A percentile compares a stretch with the other conserved stretches of the same genome.
Conservation (phyloP, 92 coral and sea anemone genomes). For the Parazoanthus swiftii region DNA sequence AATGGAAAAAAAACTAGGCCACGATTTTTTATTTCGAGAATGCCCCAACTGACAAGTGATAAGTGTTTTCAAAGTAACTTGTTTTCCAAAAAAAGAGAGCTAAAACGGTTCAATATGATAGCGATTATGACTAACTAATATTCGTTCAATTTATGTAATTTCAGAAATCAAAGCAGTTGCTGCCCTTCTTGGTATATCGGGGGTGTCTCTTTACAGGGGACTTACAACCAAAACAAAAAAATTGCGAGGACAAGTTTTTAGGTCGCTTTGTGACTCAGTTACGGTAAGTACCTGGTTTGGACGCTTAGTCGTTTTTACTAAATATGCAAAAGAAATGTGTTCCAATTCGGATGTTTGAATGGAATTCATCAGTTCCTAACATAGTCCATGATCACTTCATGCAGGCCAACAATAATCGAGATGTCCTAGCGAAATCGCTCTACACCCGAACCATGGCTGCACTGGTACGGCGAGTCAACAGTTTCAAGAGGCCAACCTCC, state of each 20-base stretch:
- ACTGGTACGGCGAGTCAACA: constrained; percentile 87
- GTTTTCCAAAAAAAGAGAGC: too few species aligned
- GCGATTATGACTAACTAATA: not conserved
- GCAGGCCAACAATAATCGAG: constrained; percentile 88
- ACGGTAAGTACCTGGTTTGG: constrained; percentile 55
- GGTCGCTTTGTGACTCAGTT: constrained; percentile 75
- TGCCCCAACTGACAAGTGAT: not conserved
- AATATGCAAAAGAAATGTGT: not conserved
- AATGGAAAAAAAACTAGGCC: not conserved
- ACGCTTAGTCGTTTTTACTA: not conserved
- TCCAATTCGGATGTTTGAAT: too few species aligned
- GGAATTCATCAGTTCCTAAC: too few species aligned
- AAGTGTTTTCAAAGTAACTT: not conserved
- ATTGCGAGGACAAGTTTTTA: constrained; percentile 80
- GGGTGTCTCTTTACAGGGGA: constrained; percentile 88
- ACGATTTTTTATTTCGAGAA: not conserved
- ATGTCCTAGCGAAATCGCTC: constrained; percentile 81
- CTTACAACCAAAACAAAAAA: constrained; percentile 86
- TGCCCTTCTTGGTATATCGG: constrained; percentile 87
- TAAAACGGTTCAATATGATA: too few species aligned
- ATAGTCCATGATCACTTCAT: not conserved
- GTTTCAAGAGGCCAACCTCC: constrained; percentile 85
- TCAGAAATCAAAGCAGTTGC: constrained; percentile 96
- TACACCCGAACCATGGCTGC: constrained; percentile 89
- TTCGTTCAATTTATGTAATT: not conserved